Evolutionary conservation across 1,140 invertebrate genomes (phyloP).

Genomic region (Hormaphis cornu): DNA sequence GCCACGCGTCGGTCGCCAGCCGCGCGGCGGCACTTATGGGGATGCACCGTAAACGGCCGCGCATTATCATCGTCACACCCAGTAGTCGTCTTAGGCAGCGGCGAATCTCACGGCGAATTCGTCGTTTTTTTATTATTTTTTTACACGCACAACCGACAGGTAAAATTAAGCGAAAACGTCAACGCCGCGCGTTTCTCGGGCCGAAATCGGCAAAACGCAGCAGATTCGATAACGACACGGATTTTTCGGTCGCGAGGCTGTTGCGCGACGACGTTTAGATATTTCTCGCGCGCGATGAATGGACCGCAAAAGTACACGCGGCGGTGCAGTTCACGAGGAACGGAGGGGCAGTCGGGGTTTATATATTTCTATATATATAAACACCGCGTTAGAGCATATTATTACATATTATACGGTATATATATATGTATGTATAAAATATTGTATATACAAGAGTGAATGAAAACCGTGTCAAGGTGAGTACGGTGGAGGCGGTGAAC

Average conservation of each 20-base stretch:
- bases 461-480: constrained; percentile 32
- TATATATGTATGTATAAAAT: background rate
- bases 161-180: no score
- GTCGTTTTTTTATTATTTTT: no score
- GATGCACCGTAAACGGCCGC: no score
- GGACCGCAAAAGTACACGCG: constrained; percentile 1
- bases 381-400: background rate
- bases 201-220: no score
- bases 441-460: constrained; percentile 14
- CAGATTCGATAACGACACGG: no score
- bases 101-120: no score
- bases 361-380: background rate
- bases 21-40: constrained; percentile 16
- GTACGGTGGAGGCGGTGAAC: background rate
- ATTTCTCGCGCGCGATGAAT: background rate
- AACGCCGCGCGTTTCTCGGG: no score
- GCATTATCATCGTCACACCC: no score
- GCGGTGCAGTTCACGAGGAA: background rate
- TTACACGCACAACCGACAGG: no score
- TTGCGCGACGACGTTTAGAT: background rate
- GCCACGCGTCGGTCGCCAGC: constrained; percentile 3
- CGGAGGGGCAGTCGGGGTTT: background rate
- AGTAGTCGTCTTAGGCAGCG: no score
- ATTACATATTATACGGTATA: background rate
- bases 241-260: no score